Evolutionary conservation across 2,113 vertebrate species (phyloP).

Genomic region (Corythornis cristatus): DNA sequence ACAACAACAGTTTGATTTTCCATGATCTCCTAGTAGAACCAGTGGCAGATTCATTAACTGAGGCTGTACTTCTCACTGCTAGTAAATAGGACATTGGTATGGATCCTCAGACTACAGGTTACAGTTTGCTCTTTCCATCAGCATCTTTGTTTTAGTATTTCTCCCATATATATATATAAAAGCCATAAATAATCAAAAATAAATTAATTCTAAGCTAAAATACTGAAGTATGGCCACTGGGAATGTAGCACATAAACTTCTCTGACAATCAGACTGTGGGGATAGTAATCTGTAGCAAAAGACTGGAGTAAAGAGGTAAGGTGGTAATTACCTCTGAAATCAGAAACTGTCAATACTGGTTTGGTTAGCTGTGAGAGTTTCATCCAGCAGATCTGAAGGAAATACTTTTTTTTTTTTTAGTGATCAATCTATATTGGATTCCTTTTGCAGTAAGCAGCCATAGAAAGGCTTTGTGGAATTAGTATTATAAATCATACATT

Average conservation of each 20-base stretch:
- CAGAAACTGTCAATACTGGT: not conserved
- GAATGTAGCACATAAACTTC: not conserved
- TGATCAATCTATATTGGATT: constrained; percentile 42
- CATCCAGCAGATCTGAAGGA: not conserved
- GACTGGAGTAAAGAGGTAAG: not conserved
- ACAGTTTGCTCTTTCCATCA: not conserved
- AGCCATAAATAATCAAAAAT: not conserved
- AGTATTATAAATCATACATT: not conserved
- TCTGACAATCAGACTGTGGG: not conserved
- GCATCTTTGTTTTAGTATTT: not conserved
- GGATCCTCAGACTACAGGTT: not conserved
- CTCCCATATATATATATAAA: not conserved
- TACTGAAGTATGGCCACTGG: not conserved
- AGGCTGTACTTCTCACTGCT: not conserved
- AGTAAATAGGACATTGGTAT: not conserved
- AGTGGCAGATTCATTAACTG: not conserved
- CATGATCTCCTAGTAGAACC: not conserved
- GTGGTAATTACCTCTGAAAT: not conserved
- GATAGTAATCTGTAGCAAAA: not conserved
- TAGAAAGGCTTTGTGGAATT: constrained; percentile 50
- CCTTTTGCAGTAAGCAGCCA: constrained; percentile 28
- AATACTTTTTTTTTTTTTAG: not conserved
- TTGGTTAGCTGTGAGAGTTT: not conserved
- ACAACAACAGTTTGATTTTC: not conserved
- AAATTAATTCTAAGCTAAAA: not conserved